phyloP scores from a whole-genome alignment of 1,140 invertebrate genomes.

The Trachelipus rathkii region DNA sequence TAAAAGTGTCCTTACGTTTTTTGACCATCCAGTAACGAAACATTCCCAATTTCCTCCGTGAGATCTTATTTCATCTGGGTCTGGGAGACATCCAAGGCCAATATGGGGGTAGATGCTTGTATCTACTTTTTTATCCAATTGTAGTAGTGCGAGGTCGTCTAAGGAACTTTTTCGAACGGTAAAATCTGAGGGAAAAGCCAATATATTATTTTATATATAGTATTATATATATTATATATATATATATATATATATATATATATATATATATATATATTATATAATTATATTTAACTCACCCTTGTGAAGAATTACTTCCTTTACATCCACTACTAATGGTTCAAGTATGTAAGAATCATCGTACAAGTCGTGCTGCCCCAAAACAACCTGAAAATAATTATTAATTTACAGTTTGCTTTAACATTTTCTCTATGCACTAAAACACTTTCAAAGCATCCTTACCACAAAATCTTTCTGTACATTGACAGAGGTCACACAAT shows the following conservation, averaged over 20 bases:
- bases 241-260: neutral
- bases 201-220: neutral
- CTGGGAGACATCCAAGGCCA: neutral
- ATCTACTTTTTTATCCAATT: neutral
- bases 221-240: neutral
- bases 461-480: neutral
- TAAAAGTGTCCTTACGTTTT: neutral
- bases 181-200: neutral
- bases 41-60: neutral
- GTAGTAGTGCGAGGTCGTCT: neutral
- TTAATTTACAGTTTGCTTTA: too few species aligned
- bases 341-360: neutral
- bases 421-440: too few species aligned
- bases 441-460: too few species aligned
- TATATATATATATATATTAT: neutral
- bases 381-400: neutral
- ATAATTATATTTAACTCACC: neutral
- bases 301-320: neutral
- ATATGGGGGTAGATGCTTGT: neutral
- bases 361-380: neutral
- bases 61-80: neutral
- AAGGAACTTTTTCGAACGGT: neutral
- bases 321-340: neutral
- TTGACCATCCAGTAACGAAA: neutral
- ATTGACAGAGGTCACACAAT: neutral